Base-by-base conservation (phyloP, 2,888 invertebrate genomes). In the Eumerus sabulonum region DNA sequence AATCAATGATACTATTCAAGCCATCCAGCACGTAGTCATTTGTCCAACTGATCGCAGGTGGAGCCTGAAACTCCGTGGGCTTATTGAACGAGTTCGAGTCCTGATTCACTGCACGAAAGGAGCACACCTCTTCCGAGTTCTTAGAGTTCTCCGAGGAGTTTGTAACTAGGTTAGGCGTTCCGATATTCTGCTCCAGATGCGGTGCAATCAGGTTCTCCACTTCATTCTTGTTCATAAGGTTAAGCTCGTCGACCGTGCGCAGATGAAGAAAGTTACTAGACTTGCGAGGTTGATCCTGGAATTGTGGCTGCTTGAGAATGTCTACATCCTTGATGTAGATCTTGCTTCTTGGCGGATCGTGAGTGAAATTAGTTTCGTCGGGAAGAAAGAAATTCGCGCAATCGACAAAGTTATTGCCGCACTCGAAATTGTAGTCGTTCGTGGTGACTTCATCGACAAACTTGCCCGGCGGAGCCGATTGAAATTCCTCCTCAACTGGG, bases 171-270 rank as follows among this genome's bases (percentile, higher is more conserved):
- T 68, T 70, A 0, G 66, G 57, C 16, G 70, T 62, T 13, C 36
- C 47, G 27, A 83, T 64, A 1, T 82, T 84, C 54, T 82, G 82
- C 17, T 87, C 87, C 4, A 86, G 82, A 74, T 87, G 84, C 0
- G 88, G 88, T 13, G 86, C 87, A 53, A 88, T 87, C 11, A 88
- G 73, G 68, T 87, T 87, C 82, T 87, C 87, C 16, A 89, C 88
- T 57, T 89, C 88, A 62, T 85, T 88, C 64, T 87, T 86, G 44
- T 88, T 88, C 87, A 89, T 87, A 36, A 89, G 82, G 82, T 89
- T 89, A 12, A 89, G 79, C 76, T 89, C 89, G 54, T 89, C 89
- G 0, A 89, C 89, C 0, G 89, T 89, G 17, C 89, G 86, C 19
- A 89, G 83, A 67, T 89, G 89, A 1, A 89, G 76, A 0, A 81